Evolutionary conservation across 2,888 invertebrate genomes (phyloP).

Genomic region (Caenorhabditis sp.): DNA sequence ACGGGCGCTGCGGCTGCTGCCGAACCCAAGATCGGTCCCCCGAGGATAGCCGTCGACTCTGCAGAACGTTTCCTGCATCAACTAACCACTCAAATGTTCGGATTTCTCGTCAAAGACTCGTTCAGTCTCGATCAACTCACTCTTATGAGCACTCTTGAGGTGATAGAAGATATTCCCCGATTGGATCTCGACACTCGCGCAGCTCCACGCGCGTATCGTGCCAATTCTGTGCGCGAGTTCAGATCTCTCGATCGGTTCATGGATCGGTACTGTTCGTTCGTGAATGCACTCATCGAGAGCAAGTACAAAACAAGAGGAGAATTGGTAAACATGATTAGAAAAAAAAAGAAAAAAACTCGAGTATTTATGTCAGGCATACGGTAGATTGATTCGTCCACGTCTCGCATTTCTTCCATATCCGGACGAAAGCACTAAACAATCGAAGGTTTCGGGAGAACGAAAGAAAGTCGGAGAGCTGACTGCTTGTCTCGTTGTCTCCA

Average conservation of each 20-base stretch:
- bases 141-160: conserved; percentile 20
- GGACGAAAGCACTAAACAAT: conserved; percentile 26
- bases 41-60: conserved; percentile 32
- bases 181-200: conserved; percentile 20
- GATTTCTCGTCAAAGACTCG: conserved; percentile 13
- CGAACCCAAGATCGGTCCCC: conserved; percentile 29
- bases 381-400: conserved; percentile 41
- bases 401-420: conserved; percentile 35
- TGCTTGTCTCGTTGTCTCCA: conserved; percentile 2
- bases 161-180: conserved; percentile 41
- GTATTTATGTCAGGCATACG: too few relatives aligned
- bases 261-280: conserved; percentile 35
- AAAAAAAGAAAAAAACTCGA: too few relatives aligned
- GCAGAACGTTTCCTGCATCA: conserved; percentile 28
- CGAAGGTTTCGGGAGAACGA: conserved; percentile 46
- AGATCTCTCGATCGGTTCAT: conserved; percentile 24
- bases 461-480: conserved; percentile 35
- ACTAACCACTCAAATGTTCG: conserved; percentile 32
- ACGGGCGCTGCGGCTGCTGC: too few relatives aligned
- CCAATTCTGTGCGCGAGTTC: conserved; percentile 37
- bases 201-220: background rate
- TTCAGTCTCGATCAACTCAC: conserved; percentile 26
- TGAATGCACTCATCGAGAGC: conserved; percentile 34
- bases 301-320: conserved; percentile 34
- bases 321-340: too few relatives aligned